Percentiles rank a stretch among this genome's conserved stretches.
Conservation (phyloP, 1,140 invertebrate species). For the Paramacrobiotus metropolitanus region DNA sequence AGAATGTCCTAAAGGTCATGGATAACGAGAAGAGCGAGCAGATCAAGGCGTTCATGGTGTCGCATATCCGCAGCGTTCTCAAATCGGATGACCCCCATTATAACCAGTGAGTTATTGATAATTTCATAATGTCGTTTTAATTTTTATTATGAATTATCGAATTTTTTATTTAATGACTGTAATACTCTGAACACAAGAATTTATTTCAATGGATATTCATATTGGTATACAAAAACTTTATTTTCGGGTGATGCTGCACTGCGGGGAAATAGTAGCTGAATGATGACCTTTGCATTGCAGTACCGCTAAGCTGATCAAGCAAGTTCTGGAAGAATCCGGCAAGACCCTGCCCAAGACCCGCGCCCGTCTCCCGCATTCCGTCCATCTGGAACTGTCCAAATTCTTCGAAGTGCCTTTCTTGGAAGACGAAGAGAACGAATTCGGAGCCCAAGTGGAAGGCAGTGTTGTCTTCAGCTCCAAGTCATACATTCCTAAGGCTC, state of each 20-base stretch:
- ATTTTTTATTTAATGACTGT: too few species aligned
- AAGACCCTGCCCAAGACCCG: background rate
- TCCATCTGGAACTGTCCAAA: background rate
- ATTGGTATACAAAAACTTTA: too few species aligned
- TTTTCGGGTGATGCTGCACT: too few species aligned
- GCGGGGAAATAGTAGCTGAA: too few species aligned
- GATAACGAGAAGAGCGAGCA: background rate
- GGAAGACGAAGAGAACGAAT: background rate
- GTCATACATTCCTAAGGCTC: background rate
- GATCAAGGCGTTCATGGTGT: background rate
- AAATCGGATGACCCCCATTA: constrained; percentile 1
- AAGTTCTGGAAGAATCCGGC: background rate
- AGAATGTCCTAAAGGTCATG: background rate
- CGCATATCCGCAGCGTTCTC: background rate
- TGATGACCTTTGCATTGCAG: too few species aligned
- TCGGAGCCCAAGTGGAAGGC: background rate
- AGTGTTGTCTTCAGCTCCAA: background rate
- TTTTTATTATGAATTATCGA: background rate
- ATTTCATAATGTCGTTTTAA: background rate
- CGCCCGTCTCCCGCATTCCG: background rate
- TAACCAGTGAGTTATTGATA: background rate
- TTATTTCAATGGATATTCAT: too few species aligned
- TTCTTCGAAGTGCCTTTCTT: background rate
- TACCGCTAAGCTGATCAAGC: background rate
- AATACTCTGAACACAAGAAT: too few species aligned